Percentiles rank a stretch among this genome's conserved stretches.
Conservation (phyloP, 23 tunicate species). For the Botrylloides violaceus region DNA sequence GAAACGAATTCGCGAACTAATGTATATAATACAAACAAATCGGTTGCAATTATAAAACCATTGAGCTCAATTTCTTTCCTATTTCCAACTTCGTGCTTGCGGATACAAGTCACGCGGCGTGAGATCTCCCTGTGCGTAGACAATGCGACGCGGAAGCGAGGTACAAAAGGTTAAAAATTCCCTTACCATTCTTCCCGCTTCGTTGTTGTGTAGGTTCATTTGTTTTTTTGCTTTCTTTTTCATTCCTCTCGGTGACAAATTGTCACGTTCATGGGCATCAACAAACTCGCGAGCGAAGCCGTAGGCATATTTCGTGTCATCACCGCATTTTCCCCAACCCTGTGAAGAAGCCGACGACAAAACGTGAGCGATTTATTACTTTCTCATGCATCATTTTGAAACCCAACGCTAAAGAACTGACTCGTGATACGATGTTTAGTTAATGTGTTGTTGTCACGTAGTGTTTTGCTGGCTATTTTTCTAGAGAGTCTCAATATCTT, state of each 20-base stretch:
- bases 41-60: neutral
- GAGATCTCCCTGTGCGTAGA: no score
- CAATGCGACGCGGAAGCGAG: no score
- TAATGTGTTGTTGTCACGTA: no score
- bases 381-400: no score
- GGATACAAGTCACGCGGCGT: no score
- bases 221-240: slow-evolving; percentile 46
- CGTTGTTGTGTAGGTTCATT: slow-evolving; percentile 96
- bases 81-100: no score
- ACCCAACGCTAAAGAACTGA: no score
- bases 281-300: slow-evolving; percentile 91
- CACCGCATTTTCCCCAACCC: slow-evolving; percentile 99
- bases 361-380: no score
- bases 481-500: no score
- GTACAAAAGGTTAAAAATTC: neutral
- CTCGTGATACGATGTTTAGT: no score
- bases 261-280: slow-evolving; percentile 84
- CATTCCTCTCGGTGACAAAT: slow-evolving; percentile 29
- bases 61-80: neutral
- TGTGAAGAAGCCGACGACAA: no score
- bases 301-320: slow-evolving; percentile 84
- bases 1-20: neutral
- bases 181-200: slow-evolving; percentile 97
- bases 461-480: no score
- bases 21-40: neutral